phyloP scores from a whole-genome alignment of 2,113 vertebrate genomes.

The Labeo catla region DNA sequence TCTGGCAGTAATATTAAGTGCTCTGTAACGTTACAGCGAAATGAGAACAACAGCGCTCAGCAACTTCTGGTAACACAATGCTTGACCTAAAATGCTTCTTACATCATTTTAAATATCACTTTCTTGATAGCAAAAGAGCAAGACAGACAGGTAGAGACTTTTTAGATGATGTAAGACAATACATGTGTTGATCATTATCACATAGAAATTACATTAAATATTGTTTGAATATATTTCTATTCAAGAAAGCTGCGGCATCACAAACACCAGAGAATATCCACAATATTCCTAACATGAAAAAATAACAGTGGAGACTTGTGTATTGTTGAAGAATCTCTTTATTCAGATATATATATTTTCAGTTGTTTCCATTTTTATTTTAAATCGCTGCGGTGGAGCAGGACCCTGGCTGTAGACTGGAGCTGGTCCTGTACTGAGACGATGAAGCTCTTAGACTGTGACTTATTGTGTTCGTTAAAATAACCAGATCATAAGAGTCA shows the following conservation, averaged over 20 bases:
- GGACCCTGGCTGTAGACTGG: too few species aligned
- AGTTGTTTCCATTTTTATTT: too few species aligned
- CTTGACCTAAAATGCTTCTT: neutral
- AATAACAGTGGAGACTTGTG: neutral
- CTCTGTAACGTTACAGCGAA: neutral
- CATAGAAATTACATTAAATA: neutral
- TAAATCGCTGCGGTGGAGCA: too few species aligned
- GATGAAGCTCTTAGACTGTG: too few species aligned
- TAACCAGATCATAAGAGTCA: neutral
- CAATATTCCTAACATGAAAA: neutral
- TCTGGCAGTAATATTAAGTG: neutral
- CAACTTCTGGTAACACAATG: neutral
- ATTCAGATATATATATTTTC: neutral
- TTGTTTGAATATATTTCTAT: neutral
- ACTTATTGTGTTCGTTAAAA: too few species aligned
- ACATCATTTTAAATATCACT: neutral
- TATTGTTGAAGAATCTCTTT: neutral
- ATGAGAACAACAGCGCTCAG: neutral
- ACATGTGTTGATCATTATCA: neutral
- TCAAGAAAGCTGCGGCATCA: neutral
- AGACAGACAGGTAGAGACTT: neutral
- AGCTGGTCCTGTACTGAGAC: too few species aligned
- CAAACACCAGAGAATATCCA: too few species aligned
- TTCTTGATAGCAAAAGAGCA: neutral
- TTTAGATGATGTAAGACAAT: neutral